These are phyloP conservation scores for Aphaenogaster rudis DNA, from an alignment of 1,140 invertebrate species.

Conservation along the genomic window DNA sequence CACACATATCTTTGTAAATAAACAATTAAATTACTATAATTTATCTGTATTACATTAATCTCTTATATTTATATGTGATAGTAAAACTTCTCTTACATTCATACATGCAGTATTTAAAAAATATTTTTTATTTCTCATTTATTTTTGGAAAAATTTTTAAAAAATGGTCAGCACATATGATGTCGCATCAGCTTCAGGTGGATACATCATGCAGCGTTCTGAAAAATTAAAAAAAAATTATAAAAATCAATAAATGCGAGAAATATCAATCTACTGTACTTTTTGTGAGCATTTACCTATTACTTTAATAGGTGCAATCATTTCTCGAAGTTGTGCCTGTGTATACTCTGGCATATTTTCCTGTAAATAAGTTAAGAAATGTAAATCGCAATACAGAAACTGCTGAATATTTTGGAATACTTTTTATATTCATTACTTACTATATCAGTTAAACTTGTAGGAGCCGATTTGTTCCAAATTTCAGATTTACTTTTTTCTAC, in stretches of 20 bases:
- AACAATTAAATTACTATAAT: conserved; percentile 56
- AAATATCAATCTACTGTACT: neutral
- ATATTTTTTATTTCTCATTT: conserved; percentile 3
- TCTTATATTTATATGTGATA: conserved; percentile 7
- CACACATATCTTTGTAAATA: conserved; percentile 54
- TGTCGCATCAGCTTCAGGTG: conserved; percentile 75
- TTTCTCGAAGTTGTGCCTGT: conserved; percentile 30
- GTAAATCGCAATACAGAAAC: conserved; percentile 31
- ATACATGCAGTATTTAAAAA: conserved; percentile 13
- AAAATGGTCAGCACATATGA: conserved; percentile 79
- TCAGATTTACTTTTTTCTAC: conserved; percentile 79
- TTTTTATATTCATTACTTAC: conserved; percentile 42
- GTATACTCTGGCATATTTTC: neutral
- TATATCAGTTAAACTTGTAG: conserved; percentile 55
- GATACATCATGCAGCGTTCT: conserved; percentile 79
- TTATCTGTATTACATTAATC: neutral
- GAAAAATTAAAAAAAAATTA: conserved; percentile 75
- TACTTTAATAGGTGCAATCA: conserved; percentile 71
- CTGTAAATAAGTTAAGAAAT: conserved; percentile 67
- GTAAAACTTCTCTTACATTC: neutral
- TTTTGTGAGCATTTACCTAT: conserved; percentile 72
- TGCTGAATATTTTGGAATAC: neutral
- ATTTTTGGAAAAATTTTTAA: conserved; percentile 57
- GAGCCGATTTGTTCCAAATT: conserved; percentile 80
- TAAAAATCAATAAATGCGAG: neutral